Conservation (phyloP, 2,113 vertebrate genomes). For the Riparia riparia region DNA sequence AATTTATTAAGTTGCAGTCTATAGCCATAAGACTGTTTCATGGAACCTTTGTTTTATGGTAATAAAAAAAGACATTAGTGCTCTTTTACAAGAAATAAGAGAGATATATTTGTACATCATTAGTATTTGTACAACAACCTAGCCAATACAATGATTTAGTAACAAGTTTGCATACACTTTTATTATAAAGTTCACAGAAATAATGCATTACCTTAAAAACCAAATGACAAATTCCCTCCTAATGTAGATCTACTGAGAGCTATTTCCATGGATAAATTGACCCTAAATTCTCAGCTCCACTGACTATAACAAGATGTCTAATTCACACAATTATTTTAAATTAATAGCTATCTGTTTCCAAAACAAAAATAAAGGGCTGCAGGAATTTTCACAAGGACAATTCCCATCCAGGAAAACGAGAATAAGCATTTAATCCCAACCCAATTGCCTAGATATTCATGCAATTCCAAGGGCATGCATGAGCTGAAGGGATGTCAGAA, state of each 20-base stretch:
- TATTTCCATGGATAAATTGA: slow-evolving; percentile 20
- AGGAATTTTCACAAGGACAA: neutral
- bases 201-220: neutral
- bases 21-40: neutral
- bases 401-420: neutral
- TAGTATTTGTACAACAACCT: neutral
- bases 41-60: neutral
- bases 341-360: neutral
- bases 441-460: neutral
- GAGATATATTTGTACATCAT: neutral
- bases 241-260: neutral
- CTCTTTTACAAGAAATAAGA: neutral
- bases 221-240: neutral
- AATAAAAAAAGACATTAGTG: neutral
- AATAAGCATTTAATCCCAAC: neutral
- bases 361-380: neutral
- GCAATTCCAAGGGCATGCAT: neutral
- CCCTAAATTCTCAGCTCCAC: slow-evolving; percentile 1
- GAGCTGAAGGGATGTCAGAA: neutral
- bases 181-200: slow-evolving; percentile 29
- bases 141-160: neutral
- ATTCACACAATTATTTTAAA: slow-evolving; percentile 22
- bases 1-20: neutral
- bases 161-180: neutral
- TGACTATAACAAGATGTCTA: neutral